Conservation (phyloP, 1,140 invertebrate species). For the Octopus bimaculoides region DNA sequence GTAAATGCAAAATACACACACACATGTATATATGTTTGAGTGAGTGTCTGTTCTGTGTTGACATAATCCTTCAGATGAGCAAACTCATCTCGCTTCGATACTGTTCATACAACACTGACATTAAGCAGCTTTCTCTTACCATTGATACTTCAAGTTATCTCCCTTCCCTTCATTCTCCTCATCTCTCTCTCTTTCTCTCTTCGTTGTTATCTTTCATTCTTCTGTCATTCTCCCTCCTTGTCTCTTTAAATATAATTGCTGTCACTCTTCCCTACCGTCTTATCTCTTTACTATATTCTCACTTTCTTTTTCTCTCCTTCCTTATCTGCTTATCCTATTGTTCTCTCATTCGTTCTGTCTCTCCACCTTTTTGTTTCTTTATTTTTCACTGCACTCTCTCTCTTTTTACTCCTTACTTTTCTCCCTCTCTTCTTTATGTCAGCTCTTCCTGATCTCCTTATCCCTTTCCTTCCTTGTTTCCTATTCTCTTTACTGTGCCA, state of each 20-base stretch:
- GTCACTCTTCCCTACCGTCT: not conserved
- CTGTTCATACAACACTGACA: too few species aligned
- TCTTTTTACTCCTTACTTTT: conserved; percentile 23
- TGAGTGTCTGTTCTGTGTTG: too few species aligned
- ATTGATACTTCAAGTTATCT: not conserved
- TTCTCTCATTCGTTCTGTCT: conserved; percentile 14
- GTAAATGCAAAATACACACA: too few species aligned
- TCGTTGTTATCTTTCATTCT: not conserved
- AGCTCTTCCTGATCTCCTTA: conserved; percentile 21
- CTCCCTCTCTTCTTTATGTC: conserved; percentile 20
- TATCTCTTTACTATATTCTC: not conserved
- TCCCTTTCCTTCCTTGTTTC: conserved; percentile 27
- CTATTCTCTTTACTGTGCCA: not conserved
- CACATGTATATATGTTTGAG: too few species aligned
- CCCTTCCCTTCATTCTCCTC: not conserved
- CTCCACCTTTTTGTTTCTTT: conserved; percentile 11
- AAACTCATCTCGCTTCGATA: too few species aligned
- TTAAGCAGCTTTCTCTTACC: too few species aligned
- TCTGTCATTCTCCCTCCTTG: not conserved
- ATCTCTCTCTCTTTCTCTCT: not conserved
- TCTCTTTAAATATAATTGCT: not conserved
- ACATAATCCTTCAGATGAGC: too few species aligned
- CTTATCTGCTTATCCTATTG: not conserved
- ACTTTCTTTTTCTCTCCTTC: not conserved
- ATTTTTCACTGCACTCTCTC: not conserved